Evolutionary conservation across 2,888 invertebrate genomes (phyloP), one percentile per base, ranked within the genome.

Genomic region (Dugesia japonica): DNA sequence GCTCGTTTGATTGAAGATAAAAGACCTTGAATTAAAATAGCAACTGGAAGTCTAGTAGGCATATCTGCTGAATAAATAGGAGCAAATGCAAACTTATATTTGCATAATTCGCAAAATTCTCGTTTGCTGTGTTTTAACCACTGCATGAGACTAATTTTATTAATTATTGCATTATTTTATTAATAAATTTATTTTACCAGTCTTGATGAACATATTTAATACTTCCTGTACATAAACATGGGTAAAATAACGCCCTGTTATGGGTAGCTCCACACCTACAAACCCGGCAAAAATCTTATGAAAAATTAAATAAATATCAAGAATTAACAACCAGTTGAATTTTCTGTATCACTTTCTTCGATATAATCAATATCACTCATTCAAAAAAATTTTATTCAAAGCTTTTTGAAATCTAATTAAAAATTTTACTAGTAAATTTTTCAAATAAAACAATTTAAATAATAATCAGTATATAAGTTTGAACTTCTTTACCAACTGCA

Each of bases 61-160:
- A 98, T 98, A 84, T 98, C 97, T 28, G 95, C 93, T n/a, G 95
- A 93, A 86, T 98, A 98, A 81, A 98, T 97, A 28, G 98, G 98
- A 82, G 93, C 94, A 83, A 98, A 98, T 1, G 94, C 92, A 86
- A 97, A 98, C 78, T 92, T 89, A 86, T 98, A 92, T 79, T 94
- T 92, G 85, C 97, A 98, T 79, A 98, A 86, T 85, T 98, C 98
- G 87, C 98, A 98, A 83, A 92, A 94, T 85, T 98, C 97, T 86
- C 97, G 97, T 80, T 94, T 89, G 79, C 94, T 95, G 85, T 98
- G 97, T 80, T 94, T 90, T 89, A 98, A 91, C 98, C 98, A 98
- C 86, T 98, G 95, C 81, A 94, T 90, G 79, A 98, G 87, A 86
- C 97, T 56, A 56, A 9, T 38, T 13, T 38, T 15, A 71, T 20